phyloP scores from a whole-genome alignment of 2,888 invertebrate species.

The Busseola fusca region DNA sequence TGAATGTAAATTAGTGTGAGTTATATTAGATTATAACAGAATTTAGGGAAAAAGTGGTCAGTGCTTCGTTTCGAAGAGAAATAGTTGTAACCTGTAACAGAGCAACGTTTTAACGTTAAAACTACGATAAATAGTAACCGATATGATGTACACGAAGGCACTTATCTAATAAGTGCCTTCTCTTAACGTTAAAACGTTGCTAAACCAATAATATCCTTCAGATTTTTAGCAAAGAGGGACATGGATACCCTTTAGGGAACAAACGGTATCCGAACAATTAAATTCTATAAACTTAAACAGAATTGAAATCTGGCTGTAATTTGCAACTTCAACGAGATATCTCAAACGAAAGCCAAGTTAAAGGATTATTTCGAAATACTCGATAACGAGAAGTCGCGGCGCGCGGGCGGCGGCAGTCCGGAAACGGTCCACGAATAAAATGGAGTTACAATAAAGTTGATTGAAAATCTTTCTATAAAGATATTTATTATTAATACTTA shows the following conservation, averaged over 20 bases:
- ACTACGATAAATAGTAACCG: too few relatives aligned
- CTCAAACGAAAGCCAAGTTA: constrained; percentile 55
- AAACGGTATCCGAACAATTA: constrained; percentile 39
- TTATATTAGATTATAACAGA: too few relatives aligned
- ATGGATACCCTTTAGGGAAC: neutral
- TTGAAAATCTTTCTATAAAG: constrained; percentile 16
- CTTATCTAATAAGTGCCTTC: too few relatives aligned
- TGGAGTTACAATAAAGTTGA: constrained; percentile 27
- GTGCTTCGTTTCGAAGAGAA: too few relatives aligned
- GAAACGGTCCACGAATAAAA: constrained; percentile 45
- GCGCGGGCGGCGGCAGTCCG: constrained; percentile 8
- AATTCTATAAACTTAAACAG: constrained; percentile 34
- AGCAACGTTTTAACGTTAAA: too few relatives aligned
- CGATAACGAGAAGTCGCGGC: constrained; percentile 45
- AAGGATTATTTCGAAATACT: constrained; percentile 58
- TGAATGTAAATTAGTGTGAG: too few relatives aligned
- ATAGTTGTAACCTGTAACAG: too few relatives aligned
- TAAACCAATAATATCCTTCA: neutral
- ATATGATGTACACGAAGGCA: too few relatives aligned
- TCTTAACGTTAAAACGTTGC: neutral
- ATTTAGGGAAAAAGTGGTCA: too few relatives aligned
- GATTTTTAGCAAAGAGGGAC: neutral
- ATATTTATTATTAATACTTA: too few relatives aligned
- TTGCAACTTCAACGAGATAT: constrained; percentile 46
- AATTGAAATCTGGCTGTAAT: constrained; percentile 41